Evolutionary conservation across 2,888 invertebrate species (phyloP).

Genomic region (Heteromyza rotundicornis): DNA sequence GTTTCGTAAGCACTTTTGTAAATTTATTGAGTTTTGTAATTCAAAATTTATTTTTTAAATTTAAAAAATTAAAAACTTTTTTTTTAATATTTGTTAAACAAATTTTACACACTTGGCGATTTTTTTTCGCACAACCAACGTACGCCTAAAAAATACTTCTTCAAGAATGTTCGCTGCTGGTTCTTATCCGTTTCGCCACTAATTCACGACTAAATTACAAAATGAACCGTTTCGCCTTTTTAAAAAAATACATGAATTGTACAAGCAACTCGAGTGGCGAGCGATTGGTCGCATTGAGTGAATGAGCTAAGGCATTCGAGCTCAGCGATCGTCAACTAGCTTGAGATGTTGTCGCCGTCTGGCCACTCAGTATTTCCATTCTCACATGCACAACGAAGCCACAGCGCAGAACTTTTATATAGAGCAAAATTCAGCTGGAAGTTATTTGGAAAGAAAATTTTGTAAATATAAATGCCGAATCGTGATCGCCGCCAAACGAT

Average conservation of each 20-base stretch:
- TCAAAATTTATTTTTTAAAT: too few relatives aligned
- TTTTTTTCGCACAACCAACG: background rate
- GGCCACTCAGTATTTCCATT: too few relatives aligned
- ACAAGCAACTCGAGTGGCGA: slow-evolving; percentile 16
- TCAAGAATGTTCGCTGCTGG: too few relatives aligned
- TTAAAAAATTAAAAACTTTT: too few relatives aligned
- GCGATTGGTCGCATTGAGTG: background rate
- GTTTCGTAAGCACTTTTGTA: too few relatives aligned
- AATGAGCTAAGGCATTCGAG: too few relatives aligned
- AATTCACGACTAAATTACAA: slow-evolving; percentile 53
- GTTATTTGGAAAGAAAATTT: background rate
- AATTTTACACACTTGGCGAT: background rate
- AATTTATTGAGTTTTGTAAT: too few relatives aligned
- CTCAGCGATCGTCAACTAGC: too few relatives aligned
- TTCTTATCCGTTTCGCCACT: slow-evolving; percentile 46
- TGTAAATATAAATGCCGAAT: background rate
- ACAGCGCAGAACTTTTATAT: slow-evolving; percentile 2
- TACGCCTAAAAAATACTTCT: background rate
- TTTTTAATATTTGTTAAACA: too few relatives aligned
- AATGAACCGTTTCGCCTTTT: slow-evolving; percentile 50
- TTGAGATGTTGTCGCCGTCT: too few relatives aligned
- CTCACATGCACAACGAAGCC: too few relatives aligned
- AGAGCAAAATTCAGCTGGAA: slow-evolving; percentile 16
- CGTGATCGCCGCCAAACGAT: slow-evolving; percentile 1
- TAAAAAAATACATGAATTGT: slow-evolving; percentile 31